Evolutionary conservation across 2,888 invertebrate genomes (phyloP), one percentile per base, ranked within the genome.

Genomic region (Leptopterna dolabrata): DNA sequence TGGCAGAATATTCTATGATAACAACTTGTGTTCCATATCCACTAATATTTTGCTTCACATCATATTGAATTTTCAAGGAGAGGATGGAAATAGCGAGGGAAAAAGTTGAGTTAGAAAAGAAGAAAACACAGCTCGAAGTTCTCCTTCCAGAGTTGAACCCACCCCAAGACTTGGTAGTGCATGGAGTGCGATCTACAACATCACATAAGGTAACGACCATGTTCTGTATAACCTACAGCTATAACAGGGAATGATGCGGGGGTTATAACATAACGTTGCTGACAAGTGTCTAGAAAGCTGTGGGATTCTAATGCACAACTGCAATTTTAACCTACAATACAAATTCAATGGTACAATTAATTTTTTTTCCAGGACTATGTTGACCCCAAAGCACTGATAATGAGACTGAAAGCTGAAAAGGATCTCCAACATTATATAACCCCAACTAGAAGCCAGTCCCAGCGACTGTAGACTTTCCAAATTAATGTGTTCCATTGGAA

Each of bases 401-500:
- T 89, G 89, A 87, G 88, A 70, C 81, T 89, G 51, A 89, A 89
- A 78, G 89, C 89, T 82, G 89, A 89, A 85, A 89, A 88, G 83
- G 89, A 89, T 82, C 84, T 89, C 45, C 88, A 89, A 51, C 81
- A 88, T 29, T 87, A 27, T 36, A 86, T 83, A 19, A 41, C 83
- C 45, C 36, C 80, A 16, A 13, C 70, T 16, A 41, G 78, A 45
- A 78, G 45, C 41, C 78, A 41, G 24, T 43, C 78, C 13, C 43
- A 45, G 27, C 19, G 27, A 1, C 14, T 24, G 19, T 78, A 73
- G 73, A 24, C 3, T 27, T 19, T 27, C 24, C 24, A 24, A 36
- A 4, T 36, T 2, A 36, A 36, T 63, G 19, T 24, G 27, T 13
- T 63, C 63, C 0, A 63, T 9, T 24, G 11, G 4, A 63, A 63